These are phyloP conservation scores for Yponomeuta cagnagella DNA, from an alignment of 2,888 invertebrate species.

Conservation along the genomic window DNA sequence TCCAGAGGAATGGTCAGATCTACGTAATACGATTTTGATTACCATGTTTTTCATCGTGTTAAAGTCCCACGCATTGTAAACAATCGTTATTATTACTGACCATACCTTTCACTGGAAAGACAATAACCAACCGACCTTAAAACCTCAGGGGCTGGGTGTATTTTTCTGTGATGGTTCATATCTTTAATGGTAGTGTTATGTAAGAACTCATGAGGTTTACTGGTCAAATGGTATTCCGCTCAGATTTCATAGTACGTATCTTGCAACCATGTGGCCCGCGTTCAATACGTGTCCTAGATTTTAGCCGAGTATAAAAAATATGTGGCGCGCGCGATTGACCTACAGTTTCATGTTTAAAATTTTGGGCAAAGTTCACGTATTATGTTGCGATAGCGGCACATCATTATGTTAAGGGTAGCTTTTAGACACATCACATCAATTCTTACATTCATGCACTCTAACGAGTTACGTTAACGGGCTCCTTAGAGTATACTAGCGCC, in stretches of 20 bases:
- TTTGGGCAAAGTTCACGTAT: too few relatives aligned
- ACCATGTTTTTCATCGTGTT: not conserved
- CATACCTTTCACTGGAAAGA: not conserved
- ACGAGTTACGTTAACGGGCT: too few relatives aligned
- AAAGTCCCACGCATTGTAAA: not conserved
- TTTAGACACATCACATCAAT: too few relatives aligned
- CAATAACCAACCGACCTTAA: not conserved
- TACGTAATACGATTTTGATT: not conserved
- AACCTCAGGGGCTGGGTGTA: not conserved
- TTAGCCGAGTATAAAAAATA: not conserved
- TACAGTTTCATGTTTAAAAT: too few relatives aligned
- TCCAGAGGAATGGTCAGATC: not conserved
- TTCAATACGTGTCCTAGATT: not conserved
- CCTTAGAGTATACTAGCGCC: too few relatives aligned
- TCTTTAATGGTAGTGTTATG: not conserved
- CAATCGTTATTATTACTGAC: constrained; percentile 3
- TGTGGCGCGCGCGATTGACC: not conserved
- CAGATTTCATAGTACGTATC: not conserved
- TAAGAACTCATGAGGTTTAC: not conserved
- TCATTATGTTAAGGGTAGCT: too few relatives aligned
- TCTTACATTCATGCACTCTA: too few relatives aligned
- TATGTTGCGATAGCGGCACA: too few relatives aligned
- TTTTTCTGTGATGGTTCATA: not conserved
- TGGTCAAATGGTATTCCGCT: constrained; percentile 1
- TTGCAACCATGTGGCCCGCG: not conserved